These are phyloP conservation scores for Agrotis segetum DNA, from an alignment of 2,888 invertebrate genomes.

Conservation along the genomic window DNA sequence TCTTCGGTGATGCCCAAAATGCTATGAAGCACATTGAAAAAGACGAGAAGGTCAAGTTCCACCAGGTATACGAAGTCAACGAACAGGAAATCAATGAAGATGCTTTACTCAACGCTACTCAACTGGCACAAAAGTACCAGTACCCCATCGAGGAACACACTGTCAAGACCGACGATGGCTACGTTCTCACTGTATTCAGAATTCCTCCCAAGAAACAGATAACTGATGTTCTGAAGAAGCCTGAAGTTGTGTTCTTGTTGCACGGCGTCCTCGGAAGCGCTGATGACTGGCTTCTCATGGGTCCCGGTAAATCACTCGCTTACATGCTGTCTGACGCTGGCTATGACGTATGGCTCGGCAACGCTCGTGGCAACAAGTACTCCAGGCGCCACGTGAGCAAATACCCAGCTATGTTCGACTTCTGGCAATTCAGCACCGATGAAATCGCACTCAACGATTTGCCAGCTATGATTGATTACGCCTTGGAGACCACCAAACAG, in stretches of 20 bases:
- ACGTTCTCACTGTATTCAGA: constrained; percentile 83
- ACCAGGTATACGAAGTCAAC: constrained; percentile 71
- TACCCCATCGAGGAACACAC: constrained; percentile 83
- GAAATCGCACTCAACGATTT: constrained; percentile 85
- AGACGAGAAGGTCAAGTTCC: constrained; percentile 77
- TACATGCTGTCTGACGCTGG: constrained; percentile 83
- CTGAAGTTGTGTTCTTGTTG: constrained; percentile 88
- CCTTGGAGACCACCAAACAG: constrained; percentile 76
- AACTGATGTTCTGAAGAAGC: constrained; percentile 72
- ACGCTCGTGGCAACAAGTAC: constrained; percentile 85
- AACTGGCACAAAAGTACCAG: constrained; percentile 79
- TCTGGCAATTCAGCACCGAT: constrained; percentile 87
- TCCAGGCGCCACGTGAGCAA: constrained; percentile 81
- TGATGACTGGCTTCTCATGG: constrained; percentile 93
- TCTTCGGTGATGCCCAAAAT: constrained; percentile 79
- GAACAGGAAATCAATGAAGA: constrained; percentile 71
- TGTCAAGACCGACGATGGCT: constrained; percentile 85
- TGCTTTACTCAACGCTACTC: constrained; percentile 68
- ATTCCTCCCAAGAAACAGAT: constrained; percentile 77
- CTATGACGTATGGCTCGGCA: constrained; percentile 88
- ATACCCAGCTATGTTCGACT: constrained; percentile 79
- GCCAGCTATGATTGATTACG: constrained; percentile 86
- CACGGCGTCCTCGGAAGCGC: constrained; percentile 93
- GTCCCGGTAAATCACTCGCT: constrained; percentile 89
- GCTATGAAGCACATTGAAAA: constrained; percentile 77